Base-by-base conservation (phyloP, 2,888 invertebrate genomes). In the Euzophera pinguis region DNA sequence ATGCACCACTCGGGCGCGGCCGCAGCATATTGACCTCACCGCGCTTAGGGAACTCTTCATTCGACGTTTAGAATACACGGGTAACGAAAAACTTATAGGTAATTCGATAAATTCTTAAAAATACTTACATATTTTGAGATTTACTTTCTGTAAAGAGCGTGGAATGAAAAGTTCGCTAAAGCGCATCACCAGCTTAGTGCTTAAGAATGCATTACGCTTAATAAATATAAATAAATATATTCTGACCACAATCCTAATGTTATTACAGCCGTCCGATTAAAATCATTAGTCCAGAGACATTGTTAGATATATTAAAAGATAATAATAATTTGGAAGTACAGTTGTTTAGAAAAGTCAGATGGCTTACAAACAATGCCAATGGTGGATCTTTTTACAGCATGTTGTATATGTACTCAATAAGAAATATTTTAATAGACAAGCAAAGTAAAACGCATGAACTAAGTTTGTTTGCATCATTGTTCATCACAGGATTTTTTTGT, bases 1-100 rank as follows among this genome's bases (percentile, higher is more conserved):
- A 92, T 93, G 91, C 93, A 92, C 78, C 93, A 93, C 63, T 90
- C 91, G 27, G 94, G 94, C 8, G 94, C 95, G 39, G 93, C 95
- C 54, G 93, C 95, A 55, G 95, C 95, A 49, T 95, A 95, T 91
- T 95, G 94, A 94, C 92, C 91, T 52, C 88, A 91, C 56, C 90
- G 88, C 89, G 88, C 88, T 88, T 91, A 91, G 88, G 81, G 81
- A 78, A 84, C 88, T 88, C 76, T 87, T 88, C 84, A 88, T 84
- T 90, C 81, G 74, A 82, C 78, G 81, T 61, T 55, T 65, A 61
- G 58, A 53, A 63, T 56, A 60, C 43, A 55, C 17, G 52, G 35
- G 42, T 47, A 49, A 37, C 32, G 14, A 38, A 10, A 32, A 32
- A 32, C 29, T 29, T n/a, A n/a, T 29, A 29, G 29, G 8, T 32